Percentiles rank a stretch among this genome's conserved stretches.
Evolutionary conservation across 2,888 invertebrate species (phyloP).

Genomic region (Eristalis pertinax): DNA sequence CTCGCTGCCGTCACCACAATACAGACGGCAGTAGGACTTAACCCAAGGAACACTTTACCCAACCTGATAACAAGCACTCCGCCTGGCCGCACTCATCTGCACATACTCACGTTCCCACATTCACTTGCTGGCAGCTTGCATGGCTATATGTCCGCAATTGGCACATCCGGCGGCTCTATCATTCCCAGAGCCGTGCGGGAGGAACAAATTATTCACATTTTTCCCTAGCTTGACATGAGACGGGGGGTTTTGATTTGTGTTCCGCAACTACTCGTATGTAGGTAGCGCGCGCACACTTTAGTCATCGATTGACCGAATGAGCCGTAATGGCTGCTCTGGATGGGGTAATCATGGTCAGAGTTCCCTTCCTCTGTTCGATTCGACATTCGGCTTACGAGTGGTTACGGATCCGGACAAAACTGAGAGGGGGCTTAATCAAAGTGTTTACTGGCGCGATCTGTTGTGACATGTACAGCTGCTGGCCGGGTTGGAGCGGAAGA

Average conservation of each 20-base stretch:
- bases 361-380: slow-evolving; percentile 35
- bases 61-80: slow-evolving; percentile 33
- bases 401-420: slow-evolving; percentile 28
- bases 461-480: slow-evolving; percentile 53
- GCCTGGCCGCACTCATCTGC: slow-evolving; percentile 2
- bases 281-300: slow-evolving; percentile 37
- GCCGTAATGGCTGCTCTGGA: slow-evolving; percentile 46
- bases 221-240: slow-evolving; percentile 40
- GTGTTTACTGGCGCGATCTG: slow-evolving; percentile 66
- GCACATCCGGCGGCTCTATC: slow-evolving; percentile 62
- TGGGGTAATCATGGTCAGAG: slow-evolving; percentile 49
- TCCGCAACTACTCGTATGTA: slow-evolving; percentile 58
- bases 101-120: not conserved
- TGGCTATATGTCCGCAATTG: slow-evolving; percentile 67
- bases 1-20: slow-evolving; percentile 36
- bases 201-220: slow-evolving; percentile 55
- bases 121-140: slow-evolving; percentile 6
- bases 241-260: slow-evolving; percentile 68
- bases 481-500: not conserved
- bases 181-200: slow-evolving; percentile 17
- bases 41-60: slow-evolving; percentile 45
- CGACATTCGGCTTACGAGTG: not conserved
- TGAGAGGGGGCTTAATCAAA: slow-evolving; percentile 59
- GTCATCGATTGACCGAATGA: slow-evolving; percentile 68
- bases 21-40: slow-evolving; percentile 14